Base-by-base conservation (phyloP, 2,888 invertebrate species). In the Gastracanthus pulcherrimus region DNA sequence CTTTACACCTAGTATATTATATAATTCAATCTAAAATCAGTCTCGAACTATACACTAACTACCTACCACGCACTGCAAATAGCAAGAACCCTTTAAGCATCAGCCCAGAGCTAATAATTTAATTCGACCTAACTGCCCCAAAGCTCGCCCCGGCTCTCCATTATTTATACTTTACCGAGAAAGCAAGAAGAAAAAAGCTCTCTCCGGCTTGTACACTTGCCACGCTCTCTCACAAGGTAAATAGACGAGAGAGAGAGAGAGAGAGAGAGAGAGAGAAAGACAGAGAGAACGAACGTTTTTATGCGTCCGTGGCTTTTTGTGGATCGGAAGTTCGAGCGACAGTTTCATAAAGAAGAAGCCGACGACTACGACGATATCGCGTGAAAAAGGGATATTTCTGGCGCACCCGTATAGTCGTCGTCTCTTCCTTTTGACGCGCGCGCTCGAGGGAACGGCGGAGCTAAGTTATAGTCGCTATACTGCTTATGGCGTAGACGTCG, bases 341-440 rank as follows among this genome's bases (percentile, higher is more conserved):
- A n/a, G n/a, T n/a, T n/a, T n/a, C n/a, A n/a, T n/a, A n/a, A n/a
- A n/a, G n/a, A n/a, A n/a, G n/a, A n/a, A n/a, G n/a, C n/a, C n/a
- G n/a, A n/a, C n/a, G n/a, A n/a, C n/a, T 26, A 26, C n/a, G 69
- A 62, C 26, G 19, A 85, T 84, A 82, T 83, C 70, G 82, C 84
- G 85, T 84, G 78, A 84, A 84, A 86, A 85, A 86, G 82, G 82
- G 82, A 83, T 85, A 66, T 81, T 84, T 78, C 76, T 79, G 78
- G 81, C 75, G 48, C 26, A n/a, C 69, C 51, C 19, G n/a, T n/a
- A n/a, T n/a, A n/a, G n/a, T n/a, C n/a, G n/a, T n/a, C 34, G 26
- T 71, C 51, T 51, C 11, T 11, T 51, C 26, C 34, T 62, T 62
- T 62, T 31, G 60, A 31, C 60, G 31, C 31, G 7, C 60, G 13